Evolutionary conservation across 2,888 invertebrate genomes (phyloP), one percentile per base, ranked within the genome.

Genomic region (Metopia argyrocephala): DNA sequence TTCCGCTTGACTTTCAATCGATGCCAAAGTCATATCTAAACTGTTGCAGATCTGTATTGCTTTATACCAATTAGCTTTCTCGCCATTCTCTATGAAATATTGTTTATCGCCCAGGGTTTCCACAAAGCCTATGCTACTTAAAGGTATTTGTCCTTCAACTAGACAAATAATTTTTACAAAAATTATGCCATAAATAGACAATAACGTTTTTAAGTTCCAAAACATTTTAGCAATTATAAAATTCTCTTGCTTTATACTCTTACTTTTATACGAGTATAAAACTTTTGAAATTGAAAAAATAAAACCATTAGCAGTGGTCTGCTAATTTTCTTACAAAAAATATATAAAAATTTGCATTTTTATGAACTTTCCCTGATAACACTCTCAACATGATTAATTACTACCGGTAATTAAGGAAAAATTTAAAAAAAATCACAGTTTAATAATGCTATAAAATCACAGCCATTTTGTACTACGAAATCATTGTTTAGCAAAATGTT

Each of bases 31-130:
- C 74, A 75, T 66, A 9, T 50, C 57, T 5, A 57, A 3, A 5
- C 3, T 5, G 1, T 18, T 3, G 4, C 74, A 75, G 3, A 66
- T 3, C 12, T 66, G 74, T 45, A 59, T 38, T 0, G 74, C 74
- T 4, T 45, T 57, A 66, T 59, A 66, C 74, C 74, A 75, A 28
- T 66, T 75, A 0, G 59, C 74, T 20, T 59, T 75, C 50, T 66
- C 12, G 15, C 12, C 15, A 38, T 23, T 70, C 0, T 82, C 74
- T n/a, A 83, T 61, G 69, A 76, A 80, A 68, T 83, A 83, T 54
- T 66, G 73, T 5, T 83, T 84, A 18, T 85, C 76, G 1, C 76
- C 76, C 9, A 61, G 9, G 6, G 69, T 65, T 5, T 66, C 20
- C 2, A 59, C 2, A 9, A 62, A 12, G 3, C 62, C 68, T 15